These are phyloP conservation scores for Trachelus iudaicus DNA, from an alignment of 2,888 invertebrate genomes.

Conservation along the genomic window DNA sequence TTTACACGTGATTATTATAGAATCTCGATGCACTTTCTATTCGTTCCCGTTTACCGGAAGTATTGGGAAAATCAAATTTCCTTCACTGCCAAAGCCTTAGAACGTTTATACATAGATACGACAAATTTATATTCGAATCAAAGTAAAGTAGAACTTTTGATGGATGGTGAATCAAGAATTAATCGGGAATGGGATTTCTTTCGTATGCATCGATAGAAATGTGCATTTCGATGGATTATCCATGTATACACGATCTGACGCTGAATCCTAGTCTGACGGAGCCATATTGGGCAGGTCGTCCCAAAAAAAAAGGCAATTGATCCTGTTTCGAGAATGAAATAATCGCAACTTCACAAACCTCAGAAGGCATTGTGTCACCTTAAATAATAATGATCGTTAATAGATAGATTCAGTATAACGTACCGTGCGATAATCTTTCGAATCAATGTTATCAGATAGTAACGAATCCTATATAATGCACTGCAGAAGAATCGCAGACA, in stretches of 20 bases:
- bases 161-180: slow-evolving; percentile 6
- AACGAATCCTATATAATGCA: not conserved
- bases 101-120: slow-evolving; percentile 62
- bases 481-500: not conserved
- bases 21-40: not conserved
- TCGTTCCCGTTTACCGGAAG: slow-evolving; percentile 31
- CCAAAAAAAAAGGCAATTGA: slow-evolving; percentile 33
- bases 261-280: slow-evolving; percentile 61
- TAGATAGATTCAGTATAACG: slow-evolving; percentile 15
- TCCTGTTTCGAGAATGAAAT: slow-evolving; percentile 34
- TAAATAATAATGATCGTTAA: slow-evolving; percentile 4
- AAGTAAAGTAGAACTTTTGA: slow-evolving; percentile 3
- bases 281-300: slow-evolving; percentile 42
- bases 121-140: slow-evolving; percentile 25
- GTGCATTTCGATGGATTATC: slow-evolving; percentile 27
- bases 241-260: slow-evolving; percentile 62
- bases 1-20: not conserved
- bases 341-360: slow-evolving; percentile 36
- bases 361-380: slow-evolving; percentile 26
- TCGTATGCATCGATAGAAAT: slow-evolving; percentile 21
- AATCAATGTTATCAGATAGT: not conserved
- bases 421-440: slow-evolving; percentile 11
- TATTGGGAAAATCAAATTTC: slow-evolving; percentile 54
- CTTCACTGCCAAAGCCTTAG: slow-evolving; percentile 66
- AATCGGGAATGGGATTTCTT: not conserved